Evolutionary conservation across 2,113 vertebrate genomes (phyloP).

Genomic region (Scomber japonicus): DNA sequence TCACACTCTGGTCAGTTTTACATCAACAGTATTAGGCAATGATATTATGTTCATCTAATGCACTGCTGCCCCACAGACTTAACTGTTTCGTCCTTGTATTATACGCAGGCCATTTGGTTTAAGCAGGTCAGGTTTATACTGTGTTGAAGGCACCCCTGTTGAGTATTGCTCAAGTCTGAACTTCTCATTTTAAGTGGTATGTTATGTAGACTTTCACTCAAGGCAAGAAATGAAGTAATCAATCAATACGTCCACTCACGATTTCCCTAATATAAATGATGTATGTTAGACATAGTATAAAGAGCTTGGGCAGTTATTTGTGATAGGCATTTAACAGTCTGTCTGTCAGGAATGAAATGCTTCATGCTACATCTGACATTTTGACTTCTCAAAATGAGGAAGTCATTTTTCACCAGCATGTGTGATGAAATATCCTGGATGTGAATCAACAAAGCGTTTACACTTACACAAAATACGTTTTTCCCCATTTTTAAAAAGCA

Average conservation of each 20-base stretch:
- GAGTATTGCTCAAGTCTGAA: not conserved
- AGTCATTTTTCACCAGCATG: slow-evolving; percentile 17
- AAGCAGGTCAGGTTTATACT: not conserved
- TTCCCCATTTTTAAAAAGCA: too few relatives aligned
- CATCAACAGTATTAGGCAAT: slow-evolving; percentile 11
- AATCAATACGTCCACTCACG: not conserved
- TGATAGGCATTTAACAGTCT: not conserved
- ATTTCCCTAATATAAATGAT: not conserved
- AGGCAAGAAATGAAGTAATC: not conserved
- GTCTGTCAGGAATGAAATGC: not conserved
- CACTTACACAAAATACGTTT: not conserved
- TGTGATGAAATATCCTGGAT: slow-evolving; percentile 47
- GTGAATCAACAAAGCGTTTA: slow-evolving; percentile 17
- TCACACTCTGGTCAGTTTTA: slow-evolving; percentile 41
- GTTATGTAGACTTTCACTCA: not conserved
- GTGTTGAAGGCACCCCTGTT: not conserved
- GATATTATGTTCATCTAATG: slow-evolving; percentile 6
- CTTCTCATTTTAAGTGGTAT: not conserved
- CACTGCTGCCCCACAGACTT: not conserved
- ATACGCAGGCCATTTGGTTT: not conserved
- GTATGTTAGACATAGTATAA: not conserved
- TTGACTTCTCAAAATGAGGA: slow-evolving; percentile 27
- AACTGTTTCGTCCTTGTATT: not conserved
- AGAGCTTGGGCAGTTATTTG: not conserved
- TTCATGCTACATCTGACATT: not conserved